Evolutionary conservation across 2,888 invertebrate genomes (phyloP), one percentile per base, ranked within the genome.

Genomic region (Temnothorax ravouxi): DNA sequence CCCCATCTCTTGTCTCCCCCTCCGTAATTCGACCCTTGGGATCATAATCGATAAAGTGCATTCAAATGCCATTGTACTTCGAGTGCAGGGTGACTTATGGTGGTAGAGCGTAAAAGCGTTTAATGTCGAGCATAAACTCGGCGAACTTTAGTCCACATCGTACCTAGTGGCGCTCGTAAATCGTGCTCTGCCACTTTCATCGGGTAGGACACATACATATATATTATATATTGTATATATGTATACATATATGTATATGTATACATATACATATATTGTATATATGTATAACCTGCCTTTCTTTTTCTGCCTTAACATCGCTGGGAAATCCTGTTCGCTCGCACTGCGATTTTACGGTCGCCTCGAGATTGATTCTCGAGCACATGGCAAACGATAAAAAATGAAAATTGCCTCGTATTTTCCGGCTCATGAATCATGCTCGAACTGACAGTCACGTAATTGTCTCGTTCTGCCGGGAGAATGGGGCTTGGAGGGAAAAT

Each of bases 121-220:
- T 91, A 91, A 91, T 86, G 89, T 64, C 86, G 83, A 86, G 83
- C 90, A 88, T 91, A 90, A 91, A 90, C 76, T 87, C 86, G 89
- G 87, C 83, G 88, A 90, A 90, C 90, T 90, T 91, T 90, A 88
- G 89, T 85, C 90, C 89, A 90, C 86, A 89, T 90, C 90, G 67
- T 74, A 66, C 54, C 77, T 74, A 83, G 77, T 76, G 66, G 72
- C 56, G 75, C 80, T 87, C 88, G 86, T 88, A 87, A 88, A 88
- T 87, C 82, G 84, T 61, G 64, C 59, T 69, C 47, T 56, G 71
- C 61, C 61, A 61, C 47, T 84, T 84, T 66, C 50, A 80, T 72
- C 79, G 71, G 52, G 34, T 41, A 21, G 41, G n/a, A 54, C 44
- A 54, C n/a, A 54, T 3, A 41, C 11, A 61, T 9, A 44, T 6